Evolutionary conservation across 2,888 invertebrate genomes (phyloP).

Genomic region (Ormyrus rosae): DNA sequence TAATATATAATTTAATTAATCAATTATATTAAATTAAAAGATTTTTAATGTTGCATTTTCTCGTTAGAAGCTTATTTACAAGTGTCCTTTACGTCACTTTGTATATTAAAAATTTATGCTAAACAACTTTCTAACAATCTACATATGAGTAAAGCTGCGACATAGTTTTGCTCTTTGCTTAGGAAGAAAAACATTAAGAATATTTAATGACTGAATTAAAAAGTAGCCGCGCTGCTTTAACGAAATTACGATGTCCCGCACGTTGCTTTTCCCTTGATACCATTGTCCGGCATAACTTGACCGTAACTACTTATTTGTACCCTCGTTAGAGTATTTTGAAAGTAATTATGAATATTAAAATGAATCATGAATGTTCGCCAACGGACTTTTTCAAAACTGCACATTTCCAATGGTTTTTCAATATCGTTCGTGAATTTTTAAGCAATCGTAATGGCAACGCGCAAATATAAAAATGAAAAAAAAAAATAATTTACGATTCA

Average conservation of each 20-base stretch:
- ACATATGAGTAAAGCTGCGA: neutral
- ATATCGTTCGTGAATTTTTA: no score
- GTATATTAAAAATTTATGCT: no score
- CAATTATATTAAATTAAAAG: no score
- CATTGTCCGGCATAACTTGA: constrained; percentile 17
- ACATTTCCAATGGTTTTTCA: no score
- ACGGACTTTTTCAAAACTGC: neutral
- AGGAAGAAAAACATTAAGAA: neutral
- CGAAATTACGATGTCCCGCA: constrained; percentile 17
- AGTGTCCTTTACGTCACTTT: no score
- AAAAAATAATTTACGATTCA: no score
- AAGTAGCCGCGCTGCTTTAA: constrained; percentile 16
- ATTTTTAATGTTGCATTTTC: no score
- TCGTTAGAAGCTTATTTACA: no score
- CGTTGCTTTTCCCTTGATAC: constrained; percentile 23
- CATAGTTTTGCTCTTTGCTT: neutral
- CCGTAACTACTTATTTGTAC: constrained; percentile 35
- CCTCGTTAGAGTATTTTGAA: constrained; percentile 8
- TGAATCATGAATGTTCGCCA: neutral
- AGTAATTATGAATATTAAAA: neutral
- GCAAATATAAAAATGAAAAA: no score
- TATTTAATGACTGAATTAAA: constrained; percentile 1
- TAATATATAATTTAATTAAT: no score
- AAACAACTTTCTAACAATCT: no score
- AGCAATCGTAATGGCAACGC: no score